Evolutionary conservation across 2,113 vertebrate genomes (phyloP), one percentile per base, ranked within the genome.

Genomic region (Aphelocoma coerulescens): DNA sequence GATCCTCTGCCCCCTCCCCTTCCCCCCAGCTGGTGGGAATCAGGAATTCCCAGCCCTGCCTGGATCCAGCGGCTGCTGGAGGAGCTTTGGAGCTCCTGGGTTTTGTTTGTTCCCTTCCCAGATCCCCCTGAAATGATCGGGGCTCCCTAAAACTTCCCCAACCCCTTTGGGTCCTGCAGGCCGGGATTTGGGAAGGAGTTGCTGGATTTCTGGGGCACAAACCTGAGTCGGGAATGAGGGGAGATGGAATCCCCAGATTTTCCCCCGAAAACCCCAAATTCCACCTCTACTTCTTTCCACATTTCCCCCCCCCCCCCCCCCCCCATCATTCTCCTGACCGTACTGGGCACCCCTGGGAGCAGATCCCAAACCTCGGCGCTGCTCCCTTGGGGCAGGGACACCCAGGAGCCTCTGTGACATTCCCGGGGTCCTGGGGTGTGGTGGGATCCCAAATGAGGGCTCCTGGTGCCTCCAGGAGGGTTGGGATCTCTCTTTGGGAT

Each of bases 91-190:
- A 48, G 21, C 17, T 63, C 5, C 13, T 3, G 63, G 46, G 41
- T 3, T 28, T 49, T 63, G 54, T 46, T 21, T 32, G 54, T 1
- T 63, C 59, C 20, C 1, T 48, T 82, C 55, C n/a, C 16, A 5
- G 7, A 10, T 19, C 15, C 8, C 17, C 4, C 7, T 0, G 2
- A 13, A 37, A 11, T 10, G 7, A 4, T 92, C n/a, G 11, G 28
- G 6, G 16, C 26, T 52, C 48, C 57, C 54, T 37, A 11, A n/a
- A 91, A 5, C 14, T 13, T 41, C 22, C 33, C 6, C 27, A 6
- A 5, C 9, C 57, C 27, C 28, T 75, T 11, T 3, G 11, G 57
- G 11, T 90, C 22, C 39, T 14, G 24, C 44, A 57, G 57, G 46
- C 39, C 26, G 41, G 33, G 18, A 41, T 54, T 85, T 72, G 88